Base-by-base conservation (phyloP, 2,888 invertebrate species). In the Drepana falcataria region DNA sequence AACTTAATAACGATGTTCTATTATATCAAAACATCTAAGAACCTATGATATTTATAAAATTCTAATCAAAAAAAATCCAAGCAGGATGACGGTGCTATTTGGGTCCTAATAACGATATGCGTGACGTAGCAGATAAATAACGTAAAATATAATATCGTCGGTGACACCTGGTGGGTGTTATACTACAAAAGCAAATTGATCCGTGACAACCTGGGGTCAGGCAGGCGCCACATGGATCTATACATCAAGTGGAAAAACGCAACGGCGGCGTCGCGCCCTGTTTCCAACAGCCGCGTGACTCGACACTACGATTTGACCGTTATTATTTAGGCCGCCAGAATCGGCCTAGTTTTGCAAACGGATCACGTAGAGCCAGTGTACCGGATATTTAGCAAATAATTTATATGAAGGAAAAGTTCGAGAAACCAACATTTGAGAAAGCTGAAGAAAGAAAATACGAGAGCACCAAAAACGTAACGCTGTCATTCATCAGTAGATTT, bases 281-380 rank as follows among this genome's bases (percentile, higher is more conserved):
- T 48, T 57, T 58, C 64, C 54, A 54, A 7, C 58, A 55, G 59
- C 68, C 59, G 52, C 64, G 62, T 71, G 71, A 70, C 65, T 71
- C 68, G 61, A 63, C 68, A 63, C 59, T 65, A 66, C 63, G 57
- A 64, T 65, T 64, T 71, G 72, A 68, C 74, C 74, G 65, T 61
- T 60, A 66, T 65, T 57, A 70, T 69, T 62, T 58, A 69, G 69
- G 66, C 60, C 66, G 64, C 6, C 49, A 33, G 49, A 40, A 51
- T 6, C 40, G 49, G 58, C 69, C 74, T 60, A 72, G 60, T 75
- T 76, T 71, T 59, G 37, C 40, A 57, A 63, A 56, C 58, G 59
- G 61, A 56, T 58, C 63, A 58, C 54, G 48, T 49, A 57, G 52
- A 58, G 55, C 49, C 52, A 55, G 47, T 51, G 37, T 40, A 40